Conservation (phyloP, 2,113 vertebrate genomes). For the Leptodactylus fuscus region DNA sequence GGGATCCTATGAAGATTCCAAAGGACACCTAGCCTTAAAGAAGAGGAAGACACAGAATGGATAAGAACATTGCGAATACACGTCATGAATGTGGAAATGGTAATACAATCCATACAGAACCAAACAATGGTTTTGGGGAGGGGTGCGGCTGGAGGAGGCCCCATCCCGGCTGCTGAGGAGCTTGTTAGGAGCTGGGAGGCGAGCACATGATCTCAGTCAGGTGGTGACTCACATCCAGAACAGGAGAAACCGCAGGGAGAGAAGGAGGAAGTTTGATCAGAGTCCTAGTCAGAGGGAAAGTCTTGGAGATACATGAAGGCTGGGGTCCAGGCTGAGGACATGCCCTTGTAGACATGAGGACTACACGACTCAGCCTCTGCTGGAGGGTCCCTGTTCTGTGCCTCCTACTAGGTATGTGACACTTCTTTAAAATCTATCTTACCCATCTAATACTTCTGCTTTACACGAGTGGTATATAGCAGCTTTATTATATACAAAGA, state of each 20-base stretch:
- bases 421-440: background rate
- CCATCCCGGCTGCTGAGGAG: background rate
- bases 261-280: conserved; percentile 5
- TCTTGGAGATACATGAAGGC: background rate
- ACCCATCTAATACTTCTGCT: background rate
- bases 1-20: no score
- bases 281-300: background rate
- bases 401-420: conserved; percentile 62
- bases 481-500: no score
- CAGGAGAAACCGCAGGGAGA: background rate
- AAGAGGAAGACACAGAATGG: no score
- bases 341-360: conserved; percentile 60
- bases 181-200: conserved; percentile 53
- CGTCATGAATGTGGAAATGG: background rate
- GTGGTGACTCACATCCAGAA: conserved; percentile 64
- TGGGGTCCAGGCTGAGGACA: conserved; percentile 23
- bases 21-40: no score
- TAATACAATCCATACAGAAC: background rate
- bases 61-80: no score
- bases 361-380: conserved; percentile 44
- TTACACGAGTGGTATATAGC: background rate
- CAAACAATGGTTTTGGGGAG: conserved; percentile 1
- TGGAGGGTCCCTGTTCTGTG: conserved; percentile 54
- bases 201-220: conserved; percentile 69
- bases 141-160: background rate